A percentile compares a stretch with the other conserved stretches of the same genome.
These are phyloP conservation scores for Zelleria hepariella DNA, from an alignment of 2,888 invertebrate species.

Conservation along the genomic window DNA sequence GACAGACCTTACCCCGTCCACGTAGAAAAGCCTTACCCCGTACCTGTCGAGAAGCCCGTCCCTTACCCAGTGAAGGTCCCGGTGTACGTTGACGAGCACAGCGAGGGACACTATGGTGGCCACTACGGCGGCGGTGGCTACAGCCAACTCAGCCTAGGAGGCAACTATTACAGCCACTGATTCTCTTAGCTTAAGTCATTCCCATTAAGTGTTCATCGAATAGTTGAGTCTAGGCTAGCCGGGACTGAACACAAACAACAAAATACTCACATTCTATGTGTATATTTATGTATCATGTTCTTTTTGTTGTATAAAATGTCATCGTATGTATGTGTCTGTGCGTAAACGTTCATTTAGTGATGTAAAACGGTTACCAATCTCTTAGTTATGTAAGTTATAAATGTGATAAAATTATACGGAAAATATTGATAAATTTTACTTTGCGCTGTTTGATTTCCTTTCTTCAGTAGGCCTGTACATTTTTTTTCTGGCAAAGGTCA, in stretches of 20 bases:
- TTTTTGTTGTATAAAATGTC: conserved; percentile 18
- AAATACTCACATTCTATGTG: conserved; percentile 59
- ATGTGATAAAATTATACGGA: conserved; percentile 33
- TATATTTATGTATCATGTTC: conserved; percentile 37
- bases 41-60: conserved; percentile 65
- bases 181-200: conserved; percentile 38
- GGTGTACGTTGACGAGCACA: conserved; percentile 38
- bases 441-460: not conserved
- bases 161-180: conserved; percentile 51
- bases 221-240: conserved; percentile 31
- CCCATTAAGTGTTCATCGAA: conserved; percentile 40
- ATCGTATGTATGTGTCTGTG: conserved; percentile 52
- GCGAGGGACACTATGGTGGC: conserved; percentile 19
- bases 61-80: conserved; percentile 71
- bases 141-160: conserved; percentile 15
- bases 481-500: conserved; percentile 19
- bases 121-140: conserved; percentile 22
- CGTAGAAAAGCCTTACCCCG: conserved; percentile 58
- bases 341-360: conserved; percentile 61
- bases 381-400: conserved; percentile 45
- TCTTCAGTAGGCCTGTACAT: too few relatives aligned
- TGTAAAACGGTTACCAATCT: conserved; percentile 60
- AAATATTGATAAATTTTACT: conserved; percentile 33
- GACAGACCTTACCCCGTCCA: conserved; percentile 77
- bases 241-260: conserved; percentile 49